phyloP scores from a whole-genome alignment of 2,113 vertebrate genomes.

The Gopherus evgoodei region DNA sequence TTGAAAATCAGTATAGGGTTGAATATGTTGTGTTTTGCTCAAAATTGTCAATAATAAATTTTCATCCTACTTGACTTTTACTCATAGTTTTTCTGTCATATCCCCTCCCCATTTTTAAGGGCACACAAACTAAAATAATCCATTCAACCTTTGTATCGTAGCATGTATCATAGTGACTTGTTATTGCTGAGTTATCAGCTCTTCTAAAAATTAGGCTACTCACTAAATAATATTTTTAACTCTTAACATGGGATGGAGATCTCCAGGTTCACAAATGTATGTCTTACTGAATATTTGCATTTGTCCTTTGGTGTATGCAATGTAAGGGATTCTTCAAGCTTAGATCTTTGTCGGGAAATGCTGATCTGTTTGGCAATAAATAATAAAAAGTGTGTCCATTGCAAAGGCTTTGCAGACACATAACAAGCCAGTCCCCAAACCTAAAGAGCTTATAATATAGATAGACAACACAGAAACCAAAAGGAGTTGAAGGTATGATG shows the following conservation, averaged over 20 bases:
- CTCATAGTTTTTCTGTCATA: background rate
- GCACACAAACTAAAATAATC: background rate
- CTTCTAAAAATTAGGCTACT: background rate
- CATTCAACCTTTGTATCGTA: background rate
- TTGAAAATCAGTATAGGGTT: background rate
- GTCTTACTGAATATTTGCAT: background rate
- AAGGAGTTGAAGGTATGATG: background rate
- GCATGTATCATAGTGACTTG: accelerated
- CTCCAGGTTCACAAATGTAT: background rate
- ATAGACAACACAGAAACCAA: background rate
- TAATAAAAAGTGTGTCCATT: background rate
- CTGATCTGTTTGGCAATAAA: background rate
- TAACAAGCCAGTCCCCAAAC: background rate
- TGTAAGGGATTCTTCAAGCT: background rate
- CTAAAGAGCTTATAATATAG: background rate
- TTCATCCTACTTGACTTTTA: background rate
- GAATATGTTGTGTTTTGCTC: background rate
- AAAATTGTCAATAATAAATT: background rate
- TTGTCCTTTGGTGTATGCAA: background rate
- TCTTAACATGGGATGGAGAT: background rate
- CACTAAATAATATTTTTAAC: background rate
- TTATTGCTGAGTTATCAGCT: accelerated
- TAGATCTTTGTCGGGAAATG: background rate
- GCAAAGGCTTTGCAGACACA: background rate
- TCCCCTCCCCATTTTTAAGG: background rate